Evolutionary conservation across 2,888 invertebrate genomes (phyloP).

Genomic region (Harpalus rubripes): DNA sequence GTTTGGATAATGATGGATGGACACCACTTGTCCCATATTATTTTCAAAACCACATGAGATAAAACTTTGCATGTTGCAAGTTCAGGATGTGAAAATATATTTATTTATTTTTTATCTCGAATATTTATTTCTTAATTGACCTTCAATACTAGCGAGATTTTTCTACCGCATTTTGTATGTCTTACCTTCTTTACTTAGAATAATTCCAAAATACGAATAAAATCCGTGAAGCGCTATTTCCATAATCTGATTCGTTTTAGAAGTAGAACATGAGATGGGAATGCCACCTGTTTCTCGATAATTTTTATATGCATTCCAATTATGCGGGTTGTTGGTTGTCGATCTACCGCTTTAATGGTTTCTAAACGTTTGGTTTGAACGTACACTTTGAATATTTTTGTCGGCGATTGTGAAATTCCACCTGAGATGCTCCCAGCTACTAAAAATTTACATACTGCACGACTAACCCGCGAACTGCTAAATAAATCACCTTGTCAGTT

Average conservation of each 20-base stretch:
- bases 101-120: too few species aligned
- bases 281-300: neutral
- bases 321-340: neutral
- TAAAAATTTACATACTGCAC: constrained; percentile 1
- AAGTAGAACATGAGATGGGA: neutral
- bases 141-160: too few species aligned
- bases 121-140: too few species aligned
- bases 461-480: neutral
- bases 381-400: neutral
- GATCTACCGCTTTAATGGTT: neutral
- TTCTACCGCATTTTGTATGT: too few species aligned
- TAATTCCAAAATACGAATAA: neutral
- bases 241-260: neutral
- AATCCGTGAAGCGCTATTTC: neutral
- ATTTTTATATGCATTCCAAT: neutral
- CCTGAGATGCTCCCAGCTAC: neutral
- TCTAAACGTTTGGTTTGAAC: neutral
- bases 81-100: too few species aligned
- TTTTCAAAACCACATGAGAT: too few species aligned
- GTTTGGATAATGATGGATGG: too few species aligned
- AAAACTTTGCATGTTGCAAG: too few species aligned
- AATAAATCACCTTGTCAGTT: constrained; percentile 1
- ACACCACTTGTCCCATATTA: too few species aligned
- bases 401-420: neutral
- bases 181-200: too few species aligned